Percentiles rank a stretch among this genome's conserved stretches.
phyloP scores from a whole-genome alignment of 2,797 vertebrate genomes.

The Enteromius fasciolatus region DNA sequence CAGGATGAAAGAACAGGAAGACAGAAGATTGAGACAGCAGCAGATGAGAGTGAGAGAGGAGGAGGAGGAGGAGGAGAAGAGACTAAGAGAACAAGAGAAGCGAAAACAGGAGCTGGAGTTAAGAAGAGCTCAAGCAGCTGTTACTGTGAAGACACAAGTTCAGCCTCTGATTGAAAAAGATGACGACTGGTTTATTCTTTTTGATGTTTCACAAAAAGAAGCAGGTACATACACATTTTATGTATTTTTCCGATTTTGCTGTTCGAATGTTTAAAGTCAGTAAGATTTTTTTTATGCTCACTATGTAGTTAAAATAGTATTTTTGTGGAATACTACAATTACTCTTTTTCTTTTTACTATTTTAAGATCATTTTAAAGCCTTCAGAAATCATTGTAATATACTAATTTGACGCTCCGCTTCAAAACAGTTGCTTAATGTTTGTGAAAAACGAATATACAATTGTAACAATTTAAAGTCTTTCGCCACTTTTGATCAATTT shows the following conservation, averaged over 20 bases:
- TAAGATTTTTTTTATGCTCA: not conserved
- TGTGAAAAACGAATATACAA: not conserved
- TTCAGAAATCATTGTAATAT: not conserved
- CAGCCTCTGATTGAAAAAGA: slow-evolving; percentile 54
- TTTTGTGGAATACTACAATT: not conserved
- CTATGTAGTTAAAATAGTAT: not conserved
- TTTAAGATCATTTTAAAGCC: not conserved
- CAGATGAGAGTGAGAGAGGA: slow-evolving; percentile 47
- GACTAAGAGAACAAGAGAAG: slow-evolving; percentile 21
- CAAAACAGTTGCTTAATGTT: not conserved
- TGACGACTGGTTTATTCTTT: slow-evolving; percentile 79
- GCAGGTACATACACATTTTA: slow-evolving; percentile 66
- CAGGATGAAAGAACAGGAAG: slow-evolving; percentile 25
- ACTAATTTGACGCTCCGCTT: no score
- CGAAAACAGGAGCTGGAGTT: slow-evolving; percentile 49
- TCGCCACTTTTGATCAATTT: not conserved
- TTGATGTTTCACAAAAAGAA: slow-evolving; percentile 66
- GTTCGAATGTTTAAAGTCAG: not conserved
- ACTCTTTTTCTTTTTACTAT: not conserved
- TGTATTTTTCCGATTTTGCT: not conserved
- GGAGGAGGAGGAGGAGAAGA: slow-evolving; percentile 15
- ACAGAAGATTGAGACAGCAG: slow-evolving; percentile 25
- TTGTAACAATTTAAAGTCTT: not conserved
- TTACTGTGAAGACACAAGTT: slow-evolving; percentile 66
- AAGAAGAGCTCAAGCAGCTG: slow-evolving; percentile 54